These are phyloP conservation scores for Campoletis raptor DNA, from an alignment of 2,888 invertebrate genomes.

Conservation along the genomic window DNA sequence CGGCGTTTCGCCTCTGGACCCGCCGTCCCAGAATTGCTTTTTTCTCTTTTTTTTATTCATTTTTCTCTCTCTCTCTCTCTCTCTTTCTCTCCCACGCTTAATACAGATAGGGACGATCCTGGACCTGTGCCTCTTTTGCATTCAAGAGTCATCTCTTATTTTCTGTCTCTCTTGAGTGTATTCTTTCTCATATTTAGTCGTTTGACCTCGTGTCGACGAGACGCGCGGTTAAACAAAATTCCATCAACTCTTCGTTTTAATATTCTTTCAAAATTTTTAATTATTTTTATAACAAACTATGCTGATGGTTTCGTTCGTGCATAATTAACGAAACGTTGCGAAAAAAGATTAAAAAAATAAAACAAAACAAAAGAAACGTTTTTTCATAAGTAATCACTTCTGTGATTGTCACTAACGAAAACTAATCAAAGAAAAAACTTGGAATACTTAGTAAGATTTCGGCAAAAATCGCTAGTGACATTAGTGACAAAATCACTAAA, in stretches of 20 bases:
- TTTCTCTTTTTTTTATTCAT: neutral
- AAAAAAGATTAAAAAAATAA: neutral
- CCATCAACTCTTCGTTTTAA: conserved; percentile 23
- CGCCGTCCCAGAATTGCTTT: conserved; percentile 50
- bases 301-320: neutral
- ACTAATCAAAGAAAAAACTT: too few relatives aligned
- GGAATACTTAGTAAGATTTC: too few relatives aligned
- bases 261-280: neutral
- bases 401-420: too few relatives aligned
- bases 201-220: conserved; percentile 60
- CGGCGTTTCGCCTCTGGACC: conserved; percentile 74
- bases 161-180: conserved; percentile 44
- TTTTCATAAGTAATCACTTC: neutral
- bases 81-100: conserved; percentile 19
- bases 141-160: conserved; percentile 11
- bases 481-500: too few relatives aligned
- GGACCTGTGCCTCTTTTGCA: conserved; percentile 54
- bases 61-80: conserved; percentile 27
- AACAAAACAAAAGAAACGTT: neutral
- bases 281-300: conserved; percentile 22
- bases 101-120: conserved; percentile 41
- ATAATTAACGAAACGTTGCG: neutral
- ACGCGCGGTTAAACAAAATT: conserved; percentile 58
- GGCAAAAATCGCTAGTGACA: too few relatives aligned
- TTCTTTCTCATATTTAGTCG: conserved; percentile 71